Evolutionary conservation across 2,888 invertebrate genomes (phyloP), one percentile per base, ranked within the genome.

Genomic region (Acleris holmiana): DNA sequence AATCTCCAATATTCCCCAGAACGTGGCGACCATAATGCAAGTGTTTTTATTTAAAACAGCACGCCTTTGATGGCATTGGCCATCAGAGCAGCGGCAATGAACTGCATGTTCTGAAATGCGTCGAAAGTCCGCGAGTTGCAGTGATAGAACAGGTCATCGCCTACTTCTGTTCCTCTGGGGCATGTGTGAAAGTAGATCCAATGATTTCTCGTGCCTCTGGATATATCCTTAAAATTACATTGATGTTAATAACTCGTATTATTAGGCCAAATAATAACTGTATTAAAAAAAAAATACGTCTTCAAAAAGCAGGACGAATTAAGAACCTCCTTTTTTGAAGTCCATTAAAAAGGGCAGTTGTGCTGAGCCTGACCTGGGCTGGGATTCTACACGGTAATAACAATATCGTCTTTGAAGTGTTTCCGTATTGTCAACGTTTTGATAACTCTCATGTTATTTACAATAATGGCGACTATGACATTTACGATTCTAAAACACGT

Each of bases 181-280:
- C 84, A 85, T 0, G 86, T 87, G 76, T 91, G 91, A 67, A 87
- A 83, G 73, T 85, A 91, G 5, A 86, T 79, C 91, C 91, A 91
- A 0, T 71, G 66, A 8, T 61, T 62, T 3, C 61, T 55, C 0
- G 81, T 75, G 3, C 65, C 49, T 4, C 62, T 69, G n/a, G 67
- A 41, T 50, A 90, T 82, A 0, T 82, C 83, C 91, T 91, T 77
- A 2, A 60, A 55, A 10, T 23, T n/a, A n/a, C 13, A n/a, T 15
- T 25, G n/a, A 17, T 50, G 50, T 35, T 35, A 35, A 35, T 35
- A 4, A 13, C 35, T 29, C 2, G 8, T 8, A 29, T 29, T 2
- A 29, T 29, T 8, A 29, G 29, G 8, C 8, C 8, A n/a, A n/a
- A n/a, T n/a, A n/a, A n/a, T n/a, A n/a, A n/a, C n/a, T n/a, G n/a